Evolutionary conservation across 2,797 vertebrate genomes (phyloP).

Genomic region (Tenualosa ilisha): DNA sequence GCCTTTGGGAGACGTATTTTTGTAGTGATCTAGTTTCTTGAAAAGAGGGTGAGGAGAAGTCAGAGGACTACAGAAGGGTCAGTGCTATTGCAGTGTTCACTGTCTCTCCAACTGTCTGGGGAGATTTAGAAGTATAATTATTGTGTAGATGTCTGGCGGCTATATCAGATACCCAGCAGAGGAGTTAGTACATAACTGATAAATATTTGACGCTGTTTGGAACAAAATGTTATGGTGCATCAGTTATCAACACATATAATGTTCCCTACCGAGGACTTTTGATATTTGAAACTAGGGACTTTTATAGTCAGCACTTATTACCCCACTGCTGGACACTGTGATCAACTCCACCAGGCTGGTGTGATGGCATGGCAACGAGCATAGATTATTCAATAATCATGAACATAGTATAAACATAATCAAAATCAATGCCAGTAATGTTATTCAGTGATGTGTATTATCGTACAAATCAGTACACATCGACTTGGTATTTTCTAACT

Average conservation of each 20-base stretch:
- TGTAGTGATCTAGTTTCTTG: slow-evolving; percentile 17
- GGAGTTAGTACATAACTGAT: neutral
- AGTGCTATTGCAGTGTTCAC: neutral
- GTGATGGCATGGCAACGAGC: neutral
- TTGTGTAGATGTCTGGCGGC: neutral
- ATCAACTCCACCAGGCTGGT: neutral
- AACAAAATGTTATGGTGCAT: neutral
- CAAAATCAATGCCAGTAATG: neutral
- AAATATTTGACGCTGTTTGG: neutral
- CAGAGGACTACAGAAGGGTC: neutral
- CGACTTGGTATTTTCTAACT: neutral
- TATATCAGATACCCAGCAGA: neutral
- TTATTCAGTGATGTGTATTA: neutral
- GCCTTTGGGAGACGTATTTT: slow-evolving; percentile 9
- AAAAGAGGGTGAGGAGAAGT: neutral
- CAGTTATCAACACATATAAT: neutral
- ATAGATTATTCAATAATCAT: neutral
- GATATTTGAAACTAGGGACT: neutral
- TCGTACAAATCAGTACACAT: neutral
- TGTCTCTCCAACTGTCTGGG: neutral
- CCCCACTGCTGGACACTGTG: neutral
- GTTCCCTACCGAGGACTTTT: neutral
- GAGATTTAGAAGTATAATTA: neutral
- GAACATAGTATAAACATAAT: no score
- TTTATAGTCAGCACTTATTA: neutral